Evolutionary conservation across 2,888 invertebrate genomes (phyloP).

Genomic region (Orchesellides sinensis): DNA sequence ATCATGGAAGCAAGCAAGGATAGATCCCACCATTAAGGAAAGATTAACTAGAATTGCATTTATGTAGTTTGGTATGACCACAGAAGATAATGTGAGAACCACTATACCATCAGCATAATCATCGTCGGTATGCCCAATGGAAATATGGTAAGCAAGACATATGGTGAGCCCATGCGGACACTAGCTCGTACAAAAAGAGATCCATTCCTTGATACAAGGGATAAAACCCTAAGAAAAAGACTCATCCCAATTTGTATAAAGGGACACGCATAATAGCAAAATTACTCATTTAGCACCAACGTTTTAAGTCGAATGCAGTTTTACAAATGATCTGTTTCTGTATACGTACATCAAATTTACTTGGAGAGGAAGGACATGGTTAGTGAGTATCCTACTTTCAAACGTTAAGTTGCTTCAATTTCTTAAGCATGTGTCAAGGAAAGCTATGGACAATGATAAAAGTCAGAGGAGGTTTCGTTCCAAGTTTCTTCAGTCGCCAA

Average conservation of each 20-base stretch:
- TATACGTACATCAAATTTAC: no score
- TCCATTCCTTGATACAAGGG: background rate
- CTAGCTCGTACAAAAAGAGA: background rate
- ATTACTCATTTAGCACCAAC: no score
- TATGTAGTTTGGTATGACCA: constrained; percentile 30
- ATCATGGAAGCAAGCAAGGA: constrained; percentile 30
- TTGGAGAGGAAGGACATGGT: constrained; percentile 5
- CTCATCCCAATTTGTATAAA: background rate
- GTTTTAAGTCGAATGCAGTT: no score
- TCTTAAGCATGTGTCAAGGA: constrained; percentile 5
- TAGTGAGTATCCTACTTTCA: constrained; percentile 6
- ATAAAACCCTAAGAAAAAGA: constrained; percentile 43
- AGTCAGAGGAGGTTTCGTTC: background rate
- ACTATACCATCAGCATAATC: background rate
- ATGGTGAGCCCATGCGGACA: background rate
- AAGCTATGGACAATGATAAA: constrained; percentile 9
- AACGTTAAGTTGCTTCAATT: constrained; percentile 25
- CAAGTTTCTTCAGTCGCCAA: background rate
- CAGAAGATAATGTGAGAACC: constrained; percentile 6
- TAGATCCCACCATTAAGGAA: constrained; percentile 54
- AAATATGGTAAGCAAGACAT: background rate
- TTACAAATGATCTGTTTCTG: no score
- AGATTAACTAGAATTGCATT: constrained; percentile 54
- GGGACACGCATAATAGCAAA: background rate
- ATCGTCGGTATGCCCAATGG: no score